phyloP scores from a whole-genome alignment of 2,113 vertebrate species.

The Anarrhichthys ocellatus region DNA sequence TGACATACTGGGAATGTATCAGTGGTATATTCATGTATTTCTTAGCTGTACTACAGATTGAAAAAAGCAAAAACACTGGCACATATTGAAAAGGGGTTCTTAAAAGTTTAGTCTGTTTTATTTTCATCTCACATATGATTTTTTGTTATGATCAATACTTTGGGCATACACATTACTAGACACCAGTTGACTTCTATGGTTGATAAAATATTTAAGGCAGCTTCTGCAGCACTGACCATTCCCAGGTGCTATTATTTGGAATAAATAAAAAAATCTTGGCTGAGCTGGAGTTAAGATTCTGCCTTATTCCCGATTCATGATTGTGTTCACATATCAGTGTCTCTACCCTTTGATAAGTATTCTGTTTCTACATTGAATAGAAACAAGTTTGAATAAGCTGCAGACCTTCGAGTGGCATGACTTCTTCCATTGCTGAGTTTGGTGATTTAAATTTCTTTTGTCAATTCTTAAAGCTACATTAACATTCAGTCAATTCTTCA shows the following conservation, averaged over 20 bases:
- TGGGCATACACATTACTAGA: conserved; percentile 7
- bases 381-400: not conserved
- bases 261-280: conserved; percentile 25
- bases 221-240: conserved; percentile 11
- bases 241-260: conserved; percentile 37
- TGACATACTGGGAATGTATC: not conserved
- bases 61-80: not conserved
- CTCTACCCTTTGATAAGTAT: conserved; percentile 17
- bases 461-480: not conserved
- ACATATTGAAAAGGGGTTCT: not conserved
- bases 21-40: conserved; percentile 10
- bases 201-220: conserved; percentile 53
- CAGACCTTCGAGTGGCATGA: not conserved
- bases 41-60: not conserved
- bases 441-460: not conserved
- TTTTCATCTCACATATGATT: not conserved
- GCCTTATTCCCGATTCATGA: conserved; percentile 8
- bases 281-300: conserved; percentile 26
- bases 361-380: not conserved
- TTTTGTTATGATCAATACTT: conserved; percentile 24
- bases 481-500: not conserved
- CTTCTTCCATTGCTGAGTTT: not conserved
- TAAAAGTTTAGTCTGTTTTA: conserved; percentile 24
- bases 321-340: conserved; percentile 10
- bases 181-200: conserved; percentile 37